Base-by-base conservation (phyloP, 2,888 invertebrate genomes). In the Oscheius sp. region DNA sequence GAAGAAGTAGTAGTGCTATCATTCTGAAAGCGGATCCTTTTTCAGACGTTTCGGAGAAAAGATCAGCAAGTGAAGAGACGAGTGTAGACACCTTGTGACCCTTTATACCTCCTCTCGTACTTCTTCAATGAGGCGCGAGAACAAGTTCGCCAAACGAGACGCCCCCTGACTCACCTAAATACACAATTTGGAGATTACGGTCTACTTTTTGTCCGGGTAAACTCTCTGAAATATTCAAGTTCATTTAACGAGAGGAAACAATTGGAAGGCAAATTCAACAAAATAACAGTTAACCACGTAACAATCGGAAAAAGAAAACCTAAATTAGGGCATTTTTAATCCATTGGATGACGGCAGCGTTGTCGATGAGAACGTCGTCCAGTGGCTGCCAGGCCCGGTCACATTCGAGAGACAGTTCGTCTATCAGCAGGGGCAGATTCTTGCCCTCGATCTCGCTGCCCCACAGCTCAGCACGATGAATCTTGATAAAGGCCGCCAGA, bases 401-500 rank as follows among this genome's bases (percentile, higher is more conserved):
- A 37, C 77, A 66, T 29, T 60, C 60, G 3, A 47, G 10, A 7
- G 32, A 37, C 13, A 82, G 72, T 21, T 79, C 74, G 33, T 68
- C 57, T 11, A 79, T 59, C 3, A 79, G 63, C n/a, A 59, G 48
- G 4, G 51, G 42, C 55, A 79, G 33, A 21, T 79, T 72, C 2
- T 62, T 42, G 33, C 59, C 70, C 2, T 32, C 51, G 2, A 21
- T 21, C 2, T 55, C 57, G 33, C 13, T 50, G 47, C 55, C 62
- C 77, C 77, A 77, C 13, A 75, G 0, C 5, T 47, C 57, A 1
- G n/a, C 35, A 29, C 82, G 78, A 70, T 87, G 87, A 74, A 93
- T 92, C 90, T 96, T 96, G 48, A 98, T 90, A 90, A 95, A 96
- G 59, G 96, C 91, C 60, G 93, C 93, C 76, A 97, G 92, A 90